Base-by-base conservation (phyloP, 2,113 vertebrate species). In the Megaptera novaeangliae region DNA sequence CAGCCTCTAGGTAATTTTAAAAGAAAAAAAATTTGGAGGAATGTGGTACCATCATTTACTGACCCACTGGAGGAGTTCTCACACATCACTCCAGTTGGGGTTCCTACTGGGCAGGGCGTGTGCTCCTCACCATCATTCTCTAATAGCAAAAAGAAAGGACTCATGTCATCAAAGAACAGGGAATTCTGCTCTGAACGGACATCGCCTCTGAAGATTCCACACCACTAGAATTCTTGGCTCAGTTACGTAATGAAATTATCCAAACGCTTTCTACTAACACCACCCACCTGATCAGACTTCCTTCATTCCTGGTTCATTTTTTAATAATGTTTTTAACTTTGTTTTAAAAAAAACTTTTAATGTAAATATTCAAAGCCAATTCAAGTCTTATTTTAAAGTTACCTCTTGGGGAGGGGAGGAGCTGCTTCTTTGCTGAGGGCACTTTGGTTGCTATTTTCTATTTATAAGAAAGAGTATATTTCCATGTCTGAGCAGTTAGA, bases 361-460 rank as follows among this genome's bases (percentile, higher is more conserved):
- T 39, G 41, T 84, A 78, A 87, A 78, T 88, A 88, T 44, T 80
- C 94, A 95, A 94, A 91, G 64, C 31, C 25, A 74, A 77, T 66
- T 90, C 82, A 91, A 75, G 39, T 77, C 49, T n/a, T 86, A 59
- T 69, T 92, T 93, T 93, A 75, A 91, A 97, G 63, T 59, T 59
- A 59, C 39, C 29, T 91, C 36, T 95, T 69, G 3, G 52, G 68
- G 57, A 69, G 27, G 25, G 5, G 14, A 75, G 49, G 27, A 66
- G 31, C 29, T 89, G 57, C 29, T 69, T 88, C 78, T 86, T 52
- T 52, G 66, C 46, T 91, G 97, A 95, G 87, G 90, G 72, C 90
- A 98, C 93, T 97, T 96, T 82, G 46, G 49, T 68, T 95, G 86
- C 39, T 97, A 93, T 92, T 96, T 98, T 96, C 96, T 94, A 46